These are phyloP conservation scores for Micropterix aruncella DNA, from an alignment of 2,888 invertebrate genomes.

Conservation along the genomic window DNA sequence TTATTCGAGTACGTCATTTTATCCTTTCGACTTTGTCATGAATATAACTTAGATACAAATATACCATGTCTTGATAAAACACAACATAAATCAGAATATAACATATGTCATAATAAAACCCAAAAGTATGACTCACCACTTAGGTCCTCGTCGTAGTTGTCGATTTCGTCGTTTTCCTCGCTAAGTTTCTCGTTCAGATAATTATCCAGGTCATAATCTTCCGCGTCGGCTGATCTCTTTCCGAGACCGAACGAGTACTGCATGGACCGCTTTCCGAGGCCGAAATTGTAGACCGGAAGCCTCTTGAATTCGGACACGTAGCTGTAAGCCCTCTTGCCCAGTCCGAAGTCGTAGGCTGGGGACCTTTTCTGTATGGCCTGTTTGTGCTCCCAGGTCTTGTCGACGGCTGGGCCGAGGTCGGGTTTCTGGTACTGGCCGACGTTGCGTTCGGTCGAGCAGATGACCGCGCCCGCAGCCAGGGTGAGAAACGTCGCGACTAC, in stretches of 20 bases:
- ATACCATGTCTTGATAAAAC: no score
- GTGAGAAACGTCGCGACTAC: background rate
- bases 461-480: background rate
- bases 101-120: no score
- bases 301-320: slow-evolving; percentile 50
- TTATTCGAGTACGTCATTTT: no score
- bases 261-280: slow-evolving; percentile 40
- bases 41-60: no score
- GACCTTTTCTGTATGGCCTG: slow-evolving; percentile 28
- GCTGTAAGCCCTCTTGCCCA: slow-evolving; percentile 41
- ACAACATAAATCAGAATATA: no score
- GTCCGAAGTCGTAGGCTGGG: slow-evolving; percentile 39
- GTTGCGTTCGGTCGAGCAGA: background rate
- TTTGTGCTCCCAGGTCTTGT: slow-evolving; percentile 11
- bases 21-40: no score
- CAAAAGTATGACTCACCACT: slow-evolving; percentile 1
- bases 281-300: slow-evolving; percentile 43
- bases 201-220: slow-evolving; percentile 14
- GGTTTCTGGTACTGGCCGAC: slow-evolving; percentile 2
- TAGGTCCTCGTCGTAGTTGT: background rate
- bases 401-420: slow-evolving; percentile 9
- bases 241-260: slow-evolving; percentile 33
- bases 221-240: slow-evolving; percentile 32
- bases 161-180: background rate
- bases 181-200: background rate